Conservation (phyloP, 1,140 invertebrate species). For the Cephus cinctus region DNA sequence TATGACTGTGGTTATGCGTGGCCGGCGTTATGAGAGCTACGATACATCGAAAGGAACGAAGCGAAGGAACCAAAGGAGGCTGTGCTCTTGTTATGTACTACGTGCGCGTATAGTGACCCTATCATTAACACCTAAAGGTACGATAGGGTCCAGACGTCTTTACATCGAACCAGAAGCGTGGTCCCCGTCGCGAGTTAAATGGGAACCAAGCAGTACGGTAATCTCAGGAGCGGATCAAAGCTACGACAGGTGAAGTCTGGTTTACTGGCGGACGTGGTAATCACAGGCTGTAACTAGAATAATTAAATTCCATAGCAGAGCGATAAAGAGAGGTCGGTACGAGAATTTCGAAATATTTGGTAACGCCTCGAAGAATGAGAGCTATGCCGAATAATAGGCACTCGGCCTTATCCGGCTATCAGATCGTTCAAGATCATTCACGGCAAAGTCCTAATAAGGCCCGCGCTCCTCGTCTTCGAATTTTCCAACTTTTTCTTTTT, state of each 20-base stretch:
- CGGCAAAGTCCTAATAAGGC: too few relatives aligned
- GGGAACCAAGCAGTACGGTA: slow-evolving; percentile 6
- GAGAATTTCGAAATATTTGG: slow-evolving; percentile 7
- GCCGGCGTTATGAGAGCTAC: slow-evolving; percentile 40
- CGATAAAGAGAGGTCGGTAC: too few relatives aligned
- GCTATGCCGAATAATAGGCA: too few relatives aligned
- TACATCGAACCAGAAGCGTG: slow-evolving; percentile 14
- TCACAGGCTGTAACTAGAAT: slow-evolving; percentile 35
- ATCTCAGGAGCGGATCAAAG: slow-evolving; percentile 26
- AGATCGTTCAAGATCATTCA: too few relatives aligned
- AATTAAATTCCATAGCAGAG: slow-evolving; percentile 49
- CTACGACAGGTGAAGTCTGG: slow-evolving; percentile 35
- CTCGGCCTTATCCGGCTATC: too few relatives aligned
- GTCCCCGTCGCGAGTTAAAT: background rate
- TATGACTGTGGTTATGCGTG: slow-evolving; percentile 1
- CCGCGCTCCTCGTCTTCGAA: too few relatives aligned
- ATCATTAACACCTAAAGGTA: slow-evolving; percentile 48
- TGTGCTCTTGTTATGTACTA: slow-evolving; percentile 38
- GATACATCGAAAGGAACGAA: slow-evolving; percentile 21
- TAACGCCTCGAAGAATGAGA: background rate
- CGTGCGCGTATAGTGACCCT: slow-evolving; percentile 38
- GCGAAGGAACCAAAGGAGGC: slow-evolving; percentile 17
- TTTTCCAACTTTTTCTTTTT: too few relatives aligned
- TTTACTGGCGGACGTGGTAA: slow-evolving; percentile 42
- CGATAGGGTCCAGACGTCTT: slow-evolving; percentile 24